Evolutionary conservation across 2,888 invertebrate genomes (phyloP).

Genomic region (Conomelus anceps): DNA sequence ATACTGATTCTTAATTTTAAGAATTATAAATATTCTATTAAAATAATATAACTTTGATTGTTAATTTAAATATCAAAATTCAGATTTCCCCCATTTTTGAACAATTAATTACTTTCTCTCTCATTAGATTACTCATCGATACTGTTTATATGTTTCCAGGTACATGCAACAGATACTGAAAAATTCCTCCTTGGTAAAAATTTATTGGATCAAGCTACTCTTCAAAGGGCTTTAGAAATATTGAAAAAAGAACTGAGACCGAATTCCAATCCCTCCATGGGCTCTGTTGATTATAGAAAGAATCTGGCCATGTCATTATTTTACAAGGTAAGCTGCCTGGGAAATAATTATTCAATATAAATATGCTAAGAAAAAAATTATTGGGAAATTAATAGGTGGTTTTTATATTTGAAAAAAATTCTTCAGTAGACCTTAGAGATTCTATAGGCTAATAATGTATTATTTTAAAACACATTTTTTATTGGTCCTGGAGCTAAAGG

Average conservation of each 20-base stretch:
- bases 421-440: too few relatives aligned
- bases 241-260: conserved; percentile 56
- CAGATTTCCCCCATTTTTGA: too few relatives aligned
- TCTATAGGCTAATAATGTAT: too few relatives aligned
- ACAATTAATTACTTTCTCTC: too few relatives aligned
- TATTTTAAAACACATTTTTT: too few relatives aligned
- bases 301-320: conserved; percentile 64
- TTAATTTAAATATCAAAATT: background rate
- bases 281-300: conserved; percentile 52
- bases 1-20: too few relatives aligned
- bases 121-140: background rate
- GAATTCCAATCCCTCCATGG: conserved; percentile 55
- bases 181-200: conserved; percentile 44
- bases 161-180: conserved; percentile 55
- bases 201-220: conserved; percentile 43
- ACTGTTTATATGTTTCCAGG: conserved; percentile 35
- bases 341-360: too few relatives aligned
- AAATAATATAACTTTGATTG: background rate
- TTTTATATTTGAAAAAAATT: too few relatives aligned
- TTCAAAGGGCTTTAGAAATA: conserved; percentile 47
- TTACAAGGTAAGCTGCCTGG: conserved; percentile 66
- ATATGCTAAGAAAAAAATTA: too few relatives aligned
- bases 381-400: too few relatives aligned
- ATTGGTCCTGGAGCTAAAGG: too few relatives aligned
- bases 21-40: too few relatives aligned